Evolutionary conservation across 2,888 invertebrate species (phyloP), one percentile per base, ranked within the genome.

Genomic region (Acronicta psi): DNA sequence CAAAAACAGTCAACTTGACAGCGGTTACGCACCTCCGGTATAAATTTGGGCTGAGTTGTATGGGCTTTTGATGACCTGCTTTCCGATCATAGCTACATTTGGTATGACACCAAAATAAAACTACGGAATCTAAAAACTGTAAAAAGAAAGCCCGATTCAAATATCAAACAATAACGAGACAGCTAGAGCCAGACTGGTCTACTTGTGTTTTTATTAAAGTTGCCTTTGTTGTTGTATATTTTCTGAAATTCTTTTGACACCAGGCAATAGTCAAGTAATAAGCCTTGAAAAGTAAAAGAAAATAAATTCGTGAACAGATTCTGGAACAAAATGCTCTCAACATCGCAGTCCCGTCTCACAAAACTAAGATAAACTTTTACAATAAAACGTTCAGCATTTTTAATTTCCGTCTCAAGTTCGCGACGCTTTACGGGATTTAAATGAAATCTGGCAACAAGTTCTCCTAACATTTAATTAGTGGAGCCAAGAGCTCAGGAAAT

Each of bases 391-490:
- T 74, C 72, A 79, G 80, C 79, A 81, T 84, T 88, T 90, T 88
- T 88, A 87, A 89, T 91, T 87, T 90, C 89, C 88, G 81, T 74
- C 73, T 77, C 78, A 79, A 87, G 82, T 85, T 83, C 73, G 68
- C 59, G 69, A 71, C 78, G 79, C 79, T 85, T 86, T 84, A 83
- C 76, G 80, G 80, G 85, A 86, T 88, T 89, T 79, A 85, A 89
- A 89, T 87, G 84, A 87, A 89, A 87, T 86, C 86, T 83, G 83
- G 82, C 77, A 85, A 83, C 85, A 87, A 88, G 83, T 88, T 86
- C 80, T 69, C 78, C 82, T 86, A 88, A 89, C 84, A 86, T 90
- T 90, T 91, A 91, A 91, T 91, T 92, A 90, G 84, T 81, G 79
- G 65, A 63, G 69, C 70, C 70, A 81, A 81, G 81, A 83, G 80